Evolutionary conservation across 2,888 invertebrate species (phyloP).

Genomic region (Osmoderma eremita): DNA sequence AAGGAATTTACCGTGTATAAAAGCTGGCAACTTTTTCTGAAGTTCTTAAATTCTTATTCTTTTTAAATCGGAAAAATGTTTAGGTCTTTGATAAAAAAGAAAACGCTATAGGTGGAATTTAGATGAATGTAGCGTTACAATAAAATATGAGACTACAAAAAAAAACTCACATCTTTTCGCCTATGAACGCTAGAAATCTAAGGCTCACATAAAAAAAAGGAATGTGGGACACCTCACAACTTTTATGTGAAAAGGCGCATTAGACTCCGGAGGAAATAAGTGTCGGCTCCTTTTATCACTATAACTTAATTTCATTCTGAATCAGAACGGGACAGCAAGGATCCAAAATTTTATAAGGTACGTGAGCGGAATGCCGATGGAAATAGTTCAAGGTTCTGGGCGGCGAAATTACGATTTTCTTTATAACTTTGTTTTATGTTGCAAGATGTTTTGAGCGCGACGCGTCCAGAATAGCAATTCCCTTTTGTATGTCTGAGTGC

Average conservation of each 20-base stretch:
- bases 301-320: constrained; percentile 43
- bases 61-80: too few species aligned
- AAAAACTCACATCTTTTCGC: too few species aligned
- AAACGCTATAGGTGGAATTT: too few species aligned
- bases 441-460: constrained; percentile 37
- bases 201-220: too few species aligned
- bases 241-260: constrained; percentile 36
- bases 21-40: too few species aligned
- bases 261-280: constrained; percentile 36
- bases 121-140: too few species aligned
- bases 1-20: too few species aligned
- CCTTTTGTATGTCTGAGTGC: background rate
- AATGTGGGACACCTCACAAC: constrained; percentile 5
- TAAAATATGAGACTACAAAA: too few species aligned
- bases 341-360: constrained; percentile 42
- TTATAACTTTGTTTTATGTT: constrained; percentile 41
- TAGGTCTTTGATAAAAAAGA: too few species aligned
- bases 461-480: constrained; percentile 19
- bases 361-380: constrained; percentile 32
- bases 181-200: too few species aligned
- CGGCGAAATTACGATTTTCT: constrained; percentile 40
- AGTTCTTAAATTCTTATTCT: too few species aligned
- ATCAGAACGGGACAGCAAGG: constrained; percentile 34
- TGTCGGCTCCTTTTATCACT: constrained; percentile 41
- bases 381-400: constrained; percentile 41